phyloP scores from a whole-genome alignment of 2,797 vertebrate genomes.

The Poecilia picta region DNA sequence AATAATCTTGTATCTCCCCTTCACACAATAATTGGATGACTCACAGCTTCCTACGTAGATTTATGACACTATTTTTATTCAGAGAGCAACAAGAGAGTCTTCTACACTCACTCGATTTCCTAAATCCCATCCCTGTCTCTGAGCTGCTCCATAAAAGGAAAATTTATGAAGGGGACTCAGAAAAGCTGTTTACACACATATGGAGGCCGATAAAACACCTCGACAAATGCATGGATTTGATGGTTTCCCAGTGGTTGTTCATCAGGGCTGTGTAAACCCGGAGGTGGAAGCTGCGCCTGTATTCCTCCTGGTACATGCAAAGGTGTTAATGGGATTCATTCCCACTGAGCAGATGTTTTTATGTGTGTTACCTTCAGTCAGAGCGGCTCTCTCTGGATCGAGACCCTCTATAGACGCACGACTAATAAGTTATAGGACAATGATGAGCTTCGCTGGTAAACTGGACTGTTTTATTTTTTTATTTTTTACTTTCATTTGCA shows the following conservation, averaged over 20 bases:
- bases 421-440: conserved; percentile 19
- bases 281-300: conserved; percentile 2
- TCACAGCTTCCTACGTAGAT: conserved; percentile 61
- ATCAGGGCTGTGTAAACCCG: conserved; percentile 37
- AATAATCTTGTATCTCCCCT: conserved; percentile 25
- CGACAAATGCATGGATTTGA: conserved; percentile 26
- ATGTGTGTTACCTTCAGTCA: conserved; percentile 5
- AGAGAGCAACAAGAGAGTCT: conserved; percentile 33
- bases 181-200: conserved; percentile 16
- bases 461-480: background rate
- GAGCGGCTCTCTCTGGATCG: conserved; percentile 8
- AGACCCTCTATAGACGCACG: conserved; percentile 9
- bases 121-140: conserved; percentile 54
- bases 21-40: conserved; percentile 49
- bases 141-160: conserved; percentile 35
- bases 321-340: conserved; percentile 38
- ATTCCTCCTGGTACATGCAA: conserved; percentile 31
- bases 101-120: conserved; percentile 44
- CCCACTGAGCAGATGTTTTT: conserved; percentile 13
- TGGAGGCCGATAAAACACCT: conserved; percentile 23
- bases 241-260: conserved; percentile 19
- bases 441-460: background rate
- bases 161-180: conserved; percentile 27
- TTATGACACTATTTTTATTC: conserved; percentile 63
- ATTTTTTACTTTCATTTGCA: background rate